Evolutionary conservation across 2,888 invertebrate species (phyloP).

Genomic region (Penaeus monodon): DNA sequence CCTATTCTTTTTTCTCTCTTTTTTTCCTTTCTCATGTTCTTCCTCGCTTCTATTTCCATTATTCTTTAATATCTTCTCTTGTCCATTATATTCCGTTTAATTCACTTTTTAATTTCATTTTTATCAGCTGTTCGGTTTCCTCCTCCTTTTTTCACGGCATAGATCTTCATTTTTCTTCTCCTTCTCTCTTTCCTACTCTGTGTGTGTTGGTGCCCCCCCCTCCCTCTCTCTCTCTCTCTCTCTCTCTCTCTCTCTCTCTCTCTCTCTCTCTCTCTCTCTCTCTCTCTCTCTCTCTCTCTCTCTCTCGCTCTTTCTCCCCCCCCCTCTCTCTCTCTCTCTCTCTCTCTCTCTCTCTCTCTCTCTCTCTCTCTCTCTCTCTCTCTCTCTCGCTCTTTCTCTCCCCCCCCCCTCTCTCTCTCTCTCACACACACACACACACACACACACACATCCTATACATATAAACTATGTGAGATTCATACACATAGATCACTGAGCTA

Average conservation of each 20-base stretch:
- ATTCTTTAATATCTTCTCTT: no score
- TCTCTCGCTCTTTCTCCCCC: not conserved
- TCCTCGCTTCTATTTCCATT: no score
- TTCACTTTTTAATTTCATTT: no score
- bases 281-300: not conserved
- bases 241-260: slow-evolving; percentile 10
- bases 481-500: no score
- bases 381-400: not conserved
- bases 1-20: no score
- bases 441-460: no score
- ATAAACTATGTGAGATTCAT: no score
- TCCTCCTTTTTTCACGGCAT: not conserved
- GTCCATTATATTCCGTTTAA: no score
- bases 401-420: no score
- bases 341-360: not conserved
- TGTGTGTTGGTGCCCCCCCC: not conserved
- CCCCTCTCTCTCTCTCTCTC: not conserved
- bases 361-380: not conserved
- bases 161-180: not conserved
- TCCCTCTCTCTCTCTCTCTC: not conserved
- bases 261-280: not conserved
- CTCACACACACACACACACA: no score
- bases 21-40: no score
- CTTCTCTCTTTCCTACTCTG: not conserved
- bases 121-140: no score